A percentile compares a stretch with the other conserved stretches of the same genome.
These are phyloP conservation scores for Chaetogeoica ovagalla DNA, from an alignment of 2,888 invertebrate species.

Conservation along the genomic window DNA sequence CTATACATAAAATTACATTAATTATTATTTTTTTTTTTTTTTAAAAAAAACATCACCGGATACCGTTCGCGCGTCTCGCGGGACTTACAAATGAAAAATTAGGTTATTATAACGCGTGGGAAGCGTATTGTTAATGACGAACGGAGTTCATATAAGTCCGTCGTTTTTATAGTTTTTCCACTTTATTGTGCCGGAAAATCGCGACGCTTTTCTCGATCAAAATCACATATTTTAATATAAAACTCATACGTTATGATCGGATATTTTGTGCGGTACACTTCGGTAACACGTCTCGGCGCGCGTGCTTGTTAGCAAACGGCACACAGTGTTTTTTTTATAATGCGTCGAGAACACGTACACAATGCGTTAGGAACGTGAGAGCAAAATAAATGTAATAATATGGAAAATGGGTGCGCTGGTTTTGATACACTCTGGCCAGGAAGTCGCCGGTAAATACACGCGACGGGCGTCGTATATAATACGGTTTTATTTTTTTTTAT, in stretches of 20 bases:
- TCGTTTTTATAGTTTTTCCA: too few relatives aligned
- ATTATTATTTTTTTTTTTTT: too few relatives aligned
- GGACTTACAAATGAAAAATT: background rate
- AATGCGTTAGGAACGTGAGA: slow-evolving; percentile 24
- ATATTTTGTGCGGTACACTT: too few relatives aligned
- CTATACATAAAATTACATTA: too few relatives aligned
- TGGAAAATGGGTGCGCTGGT: slow-evolving; percentile 23
- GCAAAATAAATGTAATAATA: slow-evolving; percentile 27
- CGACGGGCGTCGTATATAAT: background rate
- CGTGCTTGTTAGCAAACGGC: too few relatives aligned
- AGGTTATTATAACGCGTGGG: slow-evolving; percentile 48
- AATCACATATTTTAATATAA: too few relatives aligned
- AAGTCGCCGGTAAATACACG: slow-evolving; percentile 35
- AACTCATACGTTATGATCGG: too few relatives aligned
- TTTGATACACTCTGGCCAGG: slow-evolving; percentile 2
- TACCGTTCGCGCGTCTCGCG: background rate
- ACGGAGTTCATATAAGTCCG: too few relatives aligned
- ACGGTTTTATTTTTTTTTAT: slow-evolving; percentile 28
- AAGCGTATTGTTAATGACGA: background rate
- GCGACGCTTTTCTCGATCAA: background rate
- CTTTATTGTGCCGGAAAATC: background rate
- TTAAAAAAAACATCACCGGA: background rate
- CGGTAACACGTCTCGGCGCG: too few relatives aligned
- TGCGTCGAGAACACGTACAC: slow-evolving; percentile 15
- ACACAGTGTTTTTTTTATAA: too few relatives aligned